These are phyloP conservation scores for Poeciliopsis gracilis DNA, from an alignment of 2,797 vertebrate genomes.

Conservation along the genomic window DNA sequence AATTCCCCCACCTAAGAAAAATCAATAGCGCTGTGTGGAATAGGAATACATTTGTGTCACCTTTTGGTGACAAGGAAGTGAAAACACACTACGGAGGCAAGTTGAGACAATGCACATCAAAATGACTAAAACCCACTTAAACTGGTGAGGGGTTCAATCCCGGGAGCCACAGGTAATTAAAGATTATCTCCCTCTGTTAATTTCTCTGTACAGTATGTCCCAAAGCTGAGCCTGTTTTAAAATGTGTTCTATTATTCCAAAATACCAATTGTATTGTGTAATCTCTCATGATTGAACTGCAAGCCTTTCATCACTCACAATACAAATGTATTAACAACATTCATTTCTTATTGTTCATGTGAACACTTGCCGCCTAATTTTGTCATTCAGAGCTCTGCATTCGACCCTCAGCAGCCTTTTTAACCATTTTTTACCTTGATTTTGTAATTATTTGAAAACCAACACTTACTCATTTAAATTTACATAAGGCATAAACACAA, in stretches of 20 bases:
- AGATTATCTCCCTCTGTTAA: constrained; percentile 21
- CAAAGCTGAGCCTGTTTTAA: constrained; percentile 27
- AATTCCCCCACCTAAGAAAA: constrained; percentile 71
- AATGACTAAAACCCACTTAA: constrained; percentile 52
- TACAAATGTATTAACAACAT: constrained; percentile 65
- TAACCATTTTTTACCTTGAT: constrained; percentile 35
- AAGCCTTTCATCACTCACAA: constrained; percentile 52
- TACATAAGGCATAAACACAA: constrained; percentile 19
- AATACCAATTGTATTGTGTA: constrained; percentile 41
- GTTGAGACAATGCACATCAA: constrained; percentile 63
- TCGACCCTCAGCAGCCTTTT: constrained; percentile 23
- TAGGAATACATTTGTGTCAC: constrained; percentile 79
- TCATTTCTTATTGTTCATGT: constrained; percentile 45
- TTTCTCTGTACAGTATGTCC: constrained; percentile 22
- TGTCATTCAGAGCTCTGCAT: constrained; percentile 1
- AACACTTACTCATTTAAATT: constrained; percentile 24
- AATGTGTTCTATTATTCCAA: constrained; percentile 31
- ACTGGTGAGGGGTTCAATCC: constrained; percentile 6
- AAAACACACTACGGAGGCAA: constrained; percentile 48
- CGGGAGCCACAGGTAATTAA: constrained; percentile 56
- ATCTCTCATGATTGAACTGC: constrained; percentile 51
- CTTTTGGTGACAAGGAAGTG: constrained; percentile 48
- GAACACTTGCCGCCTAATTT: constrained; percentile 34
- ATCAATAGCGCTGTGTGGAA: constrained; percentile 73
- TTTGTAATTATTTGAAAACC: constrained; percentile 18